Conservation (phyloP, 2,113 vertebrate species). For the Phaethon lepturus region DNA sequence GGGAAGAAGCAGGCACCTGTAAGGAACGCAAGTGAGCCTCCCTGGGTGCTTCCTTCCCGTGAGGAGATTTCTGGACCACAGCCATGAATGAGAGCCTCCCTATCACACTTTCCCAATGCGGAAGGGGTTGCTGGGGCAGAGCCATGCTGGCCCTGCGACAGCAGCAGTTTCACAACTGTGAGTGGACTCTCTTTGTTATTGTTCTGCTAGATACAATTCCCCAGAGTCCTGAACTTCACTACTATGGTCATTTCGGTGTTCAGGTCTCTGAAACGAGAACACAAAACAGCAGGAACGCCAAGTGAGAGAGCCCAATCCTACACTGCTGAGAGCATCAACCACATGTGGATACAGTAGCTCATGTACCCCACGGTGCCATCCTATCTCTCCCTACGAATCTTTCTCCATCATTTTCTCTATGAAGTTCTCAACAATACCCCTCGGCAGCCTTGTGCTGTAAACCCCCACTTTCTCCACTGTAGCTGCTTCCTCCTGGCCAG, state of each 20-base stretch:
- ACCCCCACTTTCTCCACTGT: not conserved
- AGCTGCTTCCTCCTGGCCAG: not conserved
- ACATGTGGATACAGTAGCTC: not conserved
- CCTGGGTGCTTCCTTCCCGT: not conserved
- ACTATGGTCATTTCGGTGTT: not conserved
- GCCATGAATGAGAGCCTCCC: too few species aligned
- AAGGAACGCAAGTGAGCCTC: not conserved
- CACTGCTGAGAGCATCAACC: not conserved
- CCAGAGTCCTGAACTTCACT: not conserved
- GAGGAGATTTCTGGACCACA: not conserved
- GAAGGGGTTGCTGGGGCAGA: not conserved
- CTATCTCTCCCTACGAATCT: not conserved
- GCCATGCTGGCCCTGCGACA: not conserved
- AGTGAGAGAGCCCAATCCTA: not conserved
- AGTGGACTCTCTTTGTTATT: not conserved
- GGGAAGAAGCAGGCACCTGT: not conserved
- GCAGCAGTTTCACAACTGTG: not conserved
- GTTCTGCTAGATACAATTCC: not conserved
- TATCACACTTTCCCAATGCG: too few species aligned
- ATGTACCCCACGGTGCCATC: not conserved
- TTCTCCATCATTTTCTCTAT: not conserved
- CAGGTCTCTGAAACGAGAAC: not conserved
- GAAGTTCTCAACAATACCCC: not conserved
- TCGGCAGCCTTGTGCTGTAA: not conserved
- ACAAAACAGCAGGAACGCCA: not conserved